These are phyloP conservation scores for Pontoporia blainvillei DNA, from an alignment of 2,113 vertebrate species.

Conservation along the genomic window DNA sequence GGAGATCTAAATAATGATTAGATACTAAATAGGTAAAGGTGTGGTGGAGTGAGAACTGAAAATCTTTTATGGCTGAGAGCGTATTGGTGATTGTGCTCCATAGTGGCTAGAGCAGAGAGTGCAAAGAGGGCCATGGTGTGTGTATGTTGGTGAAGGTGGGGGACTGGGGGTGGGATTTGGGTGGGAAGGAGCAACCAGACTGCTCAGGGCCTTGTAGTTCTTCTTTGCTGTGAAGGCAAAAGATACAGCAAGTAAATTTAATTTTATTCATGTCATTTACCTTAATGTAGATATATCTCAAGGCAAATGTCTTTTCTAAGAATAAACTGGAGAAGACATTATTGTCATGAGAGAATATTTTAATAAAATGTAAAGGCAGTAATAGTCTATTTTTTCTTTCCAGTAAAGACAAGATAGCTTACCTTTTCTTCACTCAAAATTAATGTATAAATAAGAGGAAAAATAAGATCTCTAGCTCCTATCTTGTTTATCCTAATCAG, in stretches of 20 bases:
- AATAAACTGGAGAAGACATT: slow-evolving; percentile 28
- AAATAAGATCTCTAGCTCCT: slow-evolving; percentile 80
- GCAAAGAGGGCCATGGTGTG: rapidly evolving
- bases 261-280: slow-evolving; percentile 45
- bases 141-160: no score
- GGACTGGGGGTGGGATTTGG: no score
- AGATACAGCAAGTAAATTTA: not conserved
- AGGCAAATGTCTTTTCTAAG: slow-evolving; percentile 42
- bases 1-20: not conserved
- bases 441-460: slow-evolving; percentile 78
- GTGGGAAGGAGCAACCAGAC: not conserved
- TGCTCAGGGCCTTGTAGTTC: not conserved
- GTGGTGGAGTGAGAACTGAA: not conserved
- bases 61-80: not conserved
- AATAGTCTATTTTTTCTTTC: slow-evolving; percentile 62
- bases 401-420: slow-evolving; percentile 54
- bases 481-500: slow-evolving; percentile 89
- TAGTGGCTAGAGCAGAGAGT: not conserved
- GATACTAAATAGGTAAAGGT: not conserved
- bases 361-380: slow-evolving; percentile 34
- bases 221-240: slow-evolving; percentile 1
- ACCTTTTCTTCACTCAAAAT: slow-evolving; percentile 72
- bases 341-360: slow-evolving; percentile 11
- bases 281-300: slow-evolving; percentile 29
- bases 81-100: not conserved